These are phyloP conservation scores for cattle (Bos taurus) DNA, from an alignment of 2,113 vertebrate genomes.

Conservation along the genomic window DNA sequence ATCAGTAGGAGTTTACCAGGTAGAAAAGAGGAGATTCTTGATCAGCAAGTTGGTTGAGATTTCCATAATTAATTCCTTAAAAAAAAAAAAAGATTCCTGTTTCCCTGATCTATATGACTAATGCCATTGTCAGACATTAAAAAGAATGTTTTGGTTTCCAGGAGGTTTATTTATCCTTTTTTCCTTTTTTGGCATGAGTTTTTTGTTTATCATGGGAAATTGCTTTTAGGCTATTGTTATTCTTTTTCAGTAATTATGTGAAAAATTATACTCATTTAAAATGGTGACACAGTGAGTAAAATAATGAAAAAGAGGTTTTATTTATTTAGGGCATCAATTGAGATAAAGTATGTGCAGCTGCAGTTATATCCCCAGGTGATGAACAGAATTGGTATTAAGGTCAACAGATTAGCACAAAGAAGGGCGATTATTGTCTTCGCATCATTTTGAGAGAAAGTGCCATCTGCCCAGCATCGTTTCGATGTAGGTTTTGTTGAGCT, in stretches of 20 bases:
- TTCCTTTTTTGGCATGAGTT: not conserved
- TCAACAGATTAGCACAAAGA: constrained; percentile 71
- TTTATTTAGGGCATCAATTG: constrained; percentile 47
- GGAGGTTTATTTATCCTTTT: not conserved
- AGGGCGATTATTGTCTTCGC: constrained; percentile 72
- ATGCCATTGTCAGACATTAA: not conserved
- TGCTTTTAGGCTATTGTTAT: not conserved
- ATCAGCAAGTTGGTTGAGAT: not conserved
- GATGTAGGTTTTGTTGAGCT: not conserved
- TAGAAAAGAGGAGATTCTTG: not conserved
- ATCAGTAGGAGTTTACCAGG: not conserved
- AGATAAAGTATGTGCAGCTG: constrained; percentile 45
- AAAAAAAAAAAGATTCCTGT: not conserved
- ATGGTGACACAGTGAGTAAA: not conserved
- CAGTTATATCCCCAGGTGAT: constrained; percentile 53
- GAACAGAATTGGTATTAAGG: constrained; percentile 75
- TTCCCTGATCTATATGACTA: not conserved
- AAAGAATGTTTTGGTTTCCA: not conserved
- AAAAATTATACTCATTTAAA: not conserved
- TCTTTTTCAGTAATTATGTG: not conserved
- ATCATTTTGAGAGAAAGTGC: constrained; percentile 48
- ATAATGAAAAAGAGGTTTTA: not conserved
- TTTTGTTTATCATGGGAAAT: not conserved
- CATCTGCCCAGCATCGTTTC: constrained; percentile 43
- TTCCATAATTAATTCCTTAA: not conserved